Conservation (phyloP, 2,888 invertebrate species). For the Zelleria hepariella region DNA sequence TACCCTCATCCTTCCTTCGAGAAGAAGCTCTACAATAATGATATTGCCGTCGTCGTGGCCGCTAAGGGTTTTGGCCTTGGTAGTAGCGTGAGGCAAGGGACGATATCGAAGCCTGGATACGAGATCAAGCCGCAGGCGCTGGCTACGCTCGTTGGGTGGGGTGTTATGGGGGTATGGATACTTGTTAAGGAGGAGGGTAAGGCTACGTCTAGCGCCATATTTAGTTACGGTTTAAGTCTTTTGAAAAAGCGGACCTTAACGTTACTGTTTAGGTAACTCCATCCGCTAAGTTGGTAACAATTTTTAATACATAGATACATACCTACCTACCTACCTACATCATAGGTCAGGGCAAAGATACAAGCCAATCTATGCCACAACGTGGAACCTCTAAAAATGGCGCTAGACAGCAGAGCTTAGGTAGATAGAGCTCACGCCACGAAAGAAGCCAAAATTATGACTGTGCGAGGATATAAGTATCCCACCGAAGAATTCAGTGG, state of each 20-base stretch:
- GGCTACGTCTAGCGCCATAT: background rate
- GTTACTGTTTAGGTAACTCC: background rate
- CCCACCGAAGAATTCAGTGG: too few relatives aligned
- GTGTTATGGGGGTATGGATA: conserved; percentile 21
- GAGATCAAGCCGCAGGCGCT: conserved; percentile 40
- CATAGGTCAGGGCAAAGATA: background rate
- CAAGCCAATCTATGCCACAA: too few relatives aligned
- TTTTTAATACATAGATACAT: background rate
- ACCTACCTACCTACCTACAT: background rate
- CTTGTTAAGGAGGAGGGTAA: background rate
- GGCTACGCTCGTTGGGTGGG: conserved; percentile 54
- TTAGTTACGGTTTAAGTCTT: too few relatives aligned
- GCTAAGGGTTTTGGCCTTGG: conserved; percentile 35
- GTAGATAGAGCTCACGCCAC: too few relatives aligned
- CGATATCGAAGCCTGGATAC: conserved; percentile 43
- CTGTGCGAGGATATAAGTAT: too few relatives aligned
- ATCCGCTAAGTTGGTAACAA: background rate
- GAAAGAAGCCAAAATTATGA: too few relatives aligned
- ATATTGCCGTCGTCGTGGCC: conserved; percentile 46
- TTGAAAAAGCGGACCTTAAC: background rate
- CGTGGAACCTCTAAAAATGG: too few relatives aligned
- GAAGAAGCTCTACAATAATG: conserved; percentile 45
- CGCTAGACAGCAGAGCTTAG: too few relatives aligned
- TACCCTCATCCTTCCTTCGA: conserved; percentile 44
- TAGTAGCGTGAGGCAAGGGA: conserved; percentile 43